Base-by-base conservation (phyloP, 1,140 invertebrate species). In the Aplysia californica region DNA sequence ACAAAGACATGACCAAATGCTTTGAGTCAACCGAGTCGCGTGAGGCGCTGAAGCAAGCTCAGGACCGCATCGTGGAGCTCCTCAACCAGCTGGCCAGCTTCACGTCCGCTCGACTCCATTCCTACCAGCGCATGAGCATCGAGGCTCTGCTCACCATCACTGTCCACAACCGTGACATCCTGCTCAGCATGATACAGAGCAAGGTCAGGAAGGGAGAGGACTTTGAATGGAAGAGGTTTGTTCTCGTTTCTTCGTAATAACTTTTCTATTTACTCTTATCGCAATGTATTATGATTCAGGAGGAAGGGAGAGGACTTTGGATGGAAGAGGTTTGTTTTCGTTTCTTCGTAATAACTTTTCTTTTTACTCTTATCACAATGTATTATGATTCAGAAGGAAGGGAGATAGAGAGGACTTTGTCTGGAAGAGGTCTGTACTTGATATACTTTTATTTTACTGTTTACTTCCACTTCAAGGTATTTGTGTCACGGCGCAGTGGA, bases 131-230 rank as follows among this genome's bases (percentile, higher is more conserved):
- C 10, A 80, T 87, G 80, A 88, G 87, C 33, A 91, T 97, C 0
- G 95, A 95, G 76, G 95, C 95, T 6, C 87, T 97, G 3, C 94
- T 96, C 39, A 96, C 95, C 0, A 93, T 96, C n/a, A 94, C 96
- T 88, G 95, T 96, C 0, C 95, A 97, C 84, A 94, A 94, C 29
- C 92, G 95, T 82, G 95, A 97, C 85, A 96, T 94, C 1, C 92
- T 96, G 10, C 89, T 91, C 0, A 91, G 92, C 77, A 91, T 97
- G 82, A 92, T 95, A 0, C 91, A 93, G 61, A 93, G 93, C 70
- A 80, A 83, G 31, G 85, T 90, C 61, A 79, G 36, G 20, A 81
- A 77, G 29, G 79, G 77, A 29, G 84, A 88, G 33, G 87, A 90
- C 80, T 90, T 90, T 86, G 84, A 90, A 58, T 90, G 89, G 89